Evolutionary conservation across 2,888 invertebrate species (phyloP).

Genomic region (Scaptomyza flava): DNA sequence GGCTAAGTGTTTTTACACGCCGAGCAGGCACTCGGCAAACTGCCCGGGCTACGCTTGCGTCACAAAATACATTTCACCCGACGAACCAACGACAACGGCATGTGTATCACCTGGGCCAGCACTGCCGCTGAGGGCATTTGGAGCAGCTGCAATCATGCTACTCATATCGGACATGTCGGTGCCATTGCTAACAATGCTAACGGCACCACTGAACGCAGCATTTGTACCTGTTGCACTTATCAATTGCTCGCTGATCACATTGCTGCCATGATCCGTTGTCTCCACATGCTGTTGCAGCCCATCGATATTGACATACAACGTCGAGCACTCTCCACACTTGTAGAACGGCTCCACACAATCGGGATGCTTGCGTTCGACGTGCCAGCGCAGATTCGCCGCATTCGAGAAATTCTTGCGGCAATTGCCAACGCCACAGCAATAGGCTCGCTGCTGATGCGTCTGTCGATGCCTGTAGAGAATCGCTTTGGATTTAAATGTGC

Average conservation of each 20-base stretch:
- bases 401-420: slow-evolving; percentile 84
- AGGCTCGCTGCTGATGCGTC: slow-evolving; percentile 86
- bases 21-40: slow-evolving; percentile 72
- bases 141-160: slow-evolving; percentile 60
- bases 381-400: slow-evolving; percentile 80
- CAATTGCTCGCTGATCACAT: slow-evolving; percentile 30
- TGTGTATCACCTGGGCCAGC: slow-evolving; percentile 61
- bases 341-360: slow-evolving; percentile 80
- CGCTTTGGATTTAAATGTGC: slow-evolving; percentile 87
- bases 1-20: slow-evolving; percentile 50
- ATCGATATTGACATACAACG: slow-evolving; percentile 87
- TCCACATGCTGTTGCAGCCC: slow-evolving; percentile 85
- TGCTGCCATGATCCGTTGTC: slow-evolving; percentile 79
- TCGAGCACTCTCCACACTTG: slow-evolving; percentile 86
- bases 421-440: slow-evolving; percentile 83
- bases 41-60: slow-evolving; percentile 80
- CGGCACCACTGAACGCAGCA: slow-evolving; percentile 64
- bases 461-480: slow-evolving; percentile 87
- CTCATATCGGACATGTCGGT: slow-evolving; percentile 65
- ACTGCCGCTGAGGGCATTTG: slow-evolving; percentile 32
- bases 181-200: slow-evolving; percentile 69
- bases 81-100: slow-evolving; percentile 76
- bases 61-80: slow-evolving; percentile 80
- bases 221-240: slow-evolving; percentile 22
- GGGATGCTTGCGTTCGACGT: slow-evolving; percentile 83